Conservation (phyloP, 2,113 vertebrate genomes). For the Glaucomys volans region DNA sequence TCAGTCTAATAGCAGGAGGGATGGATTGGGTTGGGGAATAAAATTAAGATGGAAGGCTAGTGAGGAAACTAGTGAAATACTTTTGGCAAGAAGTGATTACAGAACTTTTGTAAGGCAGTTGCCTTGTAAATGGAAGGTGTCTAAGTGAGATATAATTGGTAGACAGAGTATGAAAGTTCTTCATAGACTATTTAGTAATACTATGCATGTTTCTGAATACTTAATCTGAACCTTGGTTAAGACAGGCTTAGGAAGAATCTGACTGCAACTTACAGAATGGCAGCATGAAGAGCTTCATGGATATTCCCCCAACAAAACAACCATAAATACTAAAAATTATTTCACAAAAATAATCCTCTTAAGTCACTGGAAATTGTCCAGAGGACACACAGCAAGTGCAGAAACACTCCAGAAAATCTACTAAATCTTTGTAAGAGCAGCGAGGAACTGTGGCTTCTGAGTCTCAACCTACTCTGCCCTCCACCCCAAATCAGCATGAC, state of each 20-base stretch:
- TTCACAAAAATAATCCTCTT: conserved; percentile 23
- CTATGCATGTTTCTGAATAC: conserved; percentile 26
- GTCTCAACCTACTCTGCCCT: background rate
- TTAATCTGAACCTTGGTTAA: conserved; percentile 36
- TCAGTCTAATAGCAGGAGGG: background rate
- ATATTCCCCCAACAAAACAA: conserved; percentile 31
- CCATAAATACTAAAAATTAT: conserved; percentile 20
- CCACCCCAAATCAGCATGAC: background rate
- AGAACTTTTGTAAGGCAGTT: conserved; percentile 38
- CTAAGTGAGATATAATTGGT: background rate
- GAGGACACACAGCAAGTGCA: background rate
- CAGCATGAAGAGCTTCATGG: background rate
- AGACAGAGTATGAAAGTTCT: conserved; percentile 21
- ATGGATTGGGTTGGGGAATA: background rate
- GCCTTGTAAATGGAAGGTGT: conserved; percentile 33
- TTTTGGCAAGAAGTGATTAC: conserved; percentile 18
- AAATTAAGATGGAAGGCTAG: conserved; percentile 14
- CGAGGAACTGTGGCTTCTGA: conserved; percentile 1
- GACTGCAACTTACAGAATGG: background rate
- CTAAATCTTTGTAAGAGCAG: conserved; percentile 34
- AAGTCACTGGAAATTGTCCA: conserved; percentile 5
- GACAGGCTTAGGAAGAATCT: conserved; percentile 35
- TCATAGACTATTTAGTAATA: conserved; percentile 42
- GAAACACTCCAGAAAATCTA: conserved; percentile 14
- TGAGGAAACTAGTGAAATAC: conserved; percentile 25